Conservation (phyloP, 1,140 invertebrate genomes). For the Calosoma granatense region DNA sequence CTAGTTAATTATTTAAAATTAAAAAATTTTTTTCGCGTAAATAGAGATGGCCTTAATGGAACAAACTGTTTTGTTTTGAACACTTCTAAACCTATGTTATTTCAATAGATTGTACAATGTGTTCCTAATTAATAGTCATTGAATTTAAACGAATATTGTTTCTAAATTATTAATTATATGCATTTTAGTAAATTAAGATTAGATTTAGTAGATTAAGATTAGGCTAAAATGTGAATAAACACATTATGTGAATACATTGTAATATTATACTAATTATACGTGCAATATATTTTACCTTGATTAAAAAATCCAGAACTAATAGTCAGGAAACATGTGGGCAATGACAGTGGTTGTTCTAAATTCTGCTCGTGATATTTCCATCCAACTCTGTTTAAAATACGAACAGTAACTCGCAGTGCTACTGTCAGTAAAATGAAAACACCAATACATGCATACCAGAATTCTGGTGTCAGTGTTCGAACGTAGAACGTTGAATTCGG, state of each 20-base stretch:
- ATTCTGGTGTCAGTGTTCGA: constrained; percentile 17
- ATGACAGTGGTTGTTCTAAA: constrained; percentile 20
- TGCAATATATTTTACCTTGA: constrained; percentile 22
- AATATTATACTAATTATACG: too few species aligned
- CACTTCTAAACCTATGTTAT: too few species aligned
- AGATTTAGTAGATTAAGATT: too few species aligned
- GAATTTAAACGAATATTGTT: too few species aligned
- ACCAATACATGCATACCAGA: constrained; percentile 20
- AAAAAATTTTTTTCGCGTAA: neutral
- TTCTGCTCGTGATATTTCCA: neutral
- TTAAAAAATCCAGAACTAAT: constrained; percentile 26
- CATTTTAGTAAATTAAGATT: too few species aligned
- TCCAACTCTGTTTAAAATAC: constrained; percentile 14
- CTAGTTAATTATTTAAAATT: neutral
- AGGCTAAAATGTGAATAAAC: too few species aligned
- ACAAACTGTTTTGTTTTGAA: too few species aligned
- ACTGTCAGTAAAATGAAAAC: constrained; percentile 20
- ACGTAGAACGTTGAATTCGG: constrained; percentile 21
- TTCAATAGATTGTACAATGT: too few species aligned
- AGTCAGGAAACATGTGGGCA: constrained; percentile 23
- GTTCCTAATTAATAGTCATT: too few species aligned
- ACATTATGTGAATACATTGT: too few species aligned
- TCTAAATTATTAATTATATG: too few species aligned
- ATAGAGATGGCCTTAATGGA: neutral
- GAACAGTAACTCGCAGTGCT: constrained; percentile 20